Conservation (phyloP, 2,888 invertebrate genomes). For the Proisotoma minuta region DNA sequence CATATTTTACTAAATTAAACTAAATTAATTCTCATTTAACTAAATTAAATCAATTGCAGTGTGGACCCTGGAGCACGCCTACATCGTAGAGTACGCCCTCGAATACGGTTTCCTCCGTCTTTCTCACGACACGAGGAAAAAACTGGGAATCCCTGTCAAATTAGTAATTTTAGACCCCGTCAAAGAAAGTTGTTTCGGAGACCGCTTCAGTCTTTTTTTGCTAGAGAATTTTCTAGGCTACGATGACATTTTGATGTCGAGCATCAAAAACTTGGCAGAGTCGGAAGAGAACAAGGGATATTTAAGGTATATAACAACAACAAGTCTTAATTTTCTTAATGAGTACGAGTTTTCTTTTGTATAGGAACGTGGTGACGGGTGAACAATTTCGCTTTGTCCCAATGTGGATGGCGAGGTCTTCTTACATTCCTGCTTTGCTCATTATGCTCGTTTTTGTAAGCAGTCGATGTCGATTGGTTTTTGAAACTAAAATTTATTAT, state of each 20-base stretch:
- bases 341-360: slow-evolving; percentile 49
- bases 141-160: slow-evolving; percentile 85
- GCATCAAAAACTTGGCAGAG: slow-evolving; percentile 90
- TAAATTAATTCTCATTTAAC: background rate
- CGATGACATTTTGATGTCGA: slow-evolving; percentile 94
- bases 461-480: slow-evolving; percentile 50
- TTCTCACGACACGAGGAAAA: slow-evolving; percentile 73
- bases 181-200: slow-evolving; percentile 88
- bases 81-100: slow-evolving; percentile 94
- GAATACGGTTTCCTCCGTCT: slow-evolving; percentile 94
- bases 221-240: slow-evolving; percentile 92
- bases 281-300: slow-evolving; percentile 95
- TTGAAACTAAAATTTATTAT: slow-evolving; percentile 13
- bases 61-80: slow-evolving; percentile 74
- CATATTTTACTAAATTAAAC: background rate
- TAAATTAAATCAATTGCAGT: slow-evolving; percentile 47
- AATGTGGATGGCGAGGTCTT: slow-evolving; percentile 91
- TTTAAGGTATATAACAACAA: slow-evolving; percentile 69
- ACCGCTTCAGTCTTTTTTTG: slow-evolving; percentile 80
- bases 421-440: slow-evolving; percentile 91
- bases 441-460: slow-evolving; percentile 99
- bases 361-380: slow-evolving; percentile 92
- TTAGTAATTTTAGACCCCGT: slow-evolving; percentile 81
- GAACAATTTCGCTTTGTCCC: slow-evolving; percentile 98
- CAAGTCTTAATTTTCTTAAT: no score